Base-by-base conservation (phyloP, 2,113 vertebrate genomes). In the Rhizomys pruinosus region DNA sequence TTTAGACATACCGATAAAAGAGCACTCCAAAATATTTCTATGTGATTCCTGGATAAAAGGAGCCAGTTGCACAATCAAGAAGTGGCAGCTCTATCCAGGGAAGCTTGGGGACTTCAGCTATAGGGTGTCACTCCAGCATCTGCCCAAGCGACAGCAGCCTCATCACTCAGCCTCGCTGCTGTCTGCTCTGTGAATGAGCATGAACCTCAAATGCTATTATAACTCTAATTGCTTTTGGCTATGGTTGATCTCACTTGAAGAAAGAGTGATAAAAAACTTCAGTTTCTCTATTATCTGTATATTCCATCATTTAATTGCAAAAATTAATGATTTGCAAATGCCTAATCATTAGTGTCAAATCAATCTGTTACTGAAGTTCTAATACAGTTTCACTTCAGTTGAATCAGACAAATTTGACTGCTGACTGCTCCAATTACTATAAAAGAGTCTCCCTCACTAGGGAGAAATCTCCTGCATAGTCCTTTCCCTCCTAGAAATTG, bases 321-420 rank as follows among this genome's bases (percentile, higher is more conserved):
- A 97, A 97, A 95, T 97, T 96, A 97, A 96, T 97, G 95, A 96
- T 96, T 96, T 97, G 90, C 96, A 97, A 97, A 96, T 95, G 95
- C 95, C 92, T 95, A 90, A 96, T 96, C 96, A 96, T 95, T 96
- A 95, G 95, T 90, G 94, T 96, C 96, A 95, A 95, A 79, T 84
- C 95, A 97, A 94, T 95, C 92, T 96, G 94, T 94, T 96, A 81
- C 93, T 95, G 55, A 96, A 95, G 90, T 95, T 94, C 93, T 90
- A 85, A 96, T 94, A 90, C 4, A 94, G 94, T 76, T 92, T 96
- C 95, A 66, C 95, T 96, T 89, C 74, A 37, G 92, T 89, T 85
- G 91, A 93, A 95, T 92, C 94, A 95, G 85, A 93, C 90, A 93
- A 68, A 94, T 90, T 59, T 92, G 92, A 72, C 77, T 84, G 78